Conservation (phyloP, 2,113 vertebrate genomes). For the Psittacara wagleri region DNA sequence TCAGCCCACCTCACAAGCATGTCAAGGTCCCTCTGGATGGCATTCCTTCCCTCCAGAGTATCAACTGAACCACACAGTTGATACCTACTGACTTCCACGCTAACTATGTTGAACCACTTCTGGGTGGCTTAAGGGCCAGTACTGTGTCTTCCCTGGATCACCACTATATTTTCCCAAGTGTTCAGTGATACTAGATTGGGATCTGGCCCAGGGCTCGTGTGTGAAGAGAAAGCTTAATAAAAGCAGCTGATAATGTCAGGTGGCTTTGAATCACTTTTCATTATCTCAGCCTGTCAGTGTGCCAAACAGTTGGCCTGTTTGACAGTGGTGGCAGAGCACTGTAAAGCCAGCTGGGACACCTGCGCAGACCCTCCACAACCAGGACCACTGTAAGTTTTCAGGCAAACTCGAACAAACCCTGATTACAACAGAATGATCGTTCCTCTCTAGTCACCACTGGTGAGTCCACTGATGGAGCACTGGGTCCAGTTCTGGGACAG, state of each 20-base stretch:
- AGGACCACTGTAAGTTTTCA: neutral
- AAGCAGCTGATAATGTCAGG: neutral
- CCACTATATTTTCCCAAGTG: neutral
- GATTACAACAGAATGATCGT: neutral
- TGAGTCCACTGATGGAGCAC: neutral
- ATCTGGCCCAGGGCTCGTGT: too few species aligned
- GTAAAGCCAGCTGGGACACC: neutral
- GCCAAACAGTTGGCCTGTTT: neutral
- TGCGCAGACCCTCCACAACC: neutral
- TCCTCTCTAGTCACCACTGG: neutral
- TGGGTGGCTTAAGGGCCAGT: neutral
- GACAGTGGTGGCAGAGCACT: neutral
- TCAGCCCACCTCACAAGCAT: too few species aligned
- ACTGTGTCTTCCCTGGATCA: neutral
- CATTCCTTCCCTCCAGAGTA: too few species aligned
- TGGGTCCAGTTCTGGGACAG: neutral
- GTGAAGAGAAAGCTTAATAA: neutral
- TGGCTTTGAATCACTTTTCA: neutral
- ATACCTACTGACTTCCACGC: neutral
- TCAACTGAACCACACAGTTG: too few species aligned
- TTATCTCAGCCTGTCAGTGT: neutral
- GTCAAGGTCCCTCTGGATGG: too few species aligned
- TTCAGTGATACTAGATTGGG: neutral
- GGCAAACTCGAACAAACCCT: neutral
- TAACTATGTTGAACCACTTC: rapidly evolving